Conservation (phyloP, 2,113 vertebrate species). For the Tapirus terrestris region DNA sequence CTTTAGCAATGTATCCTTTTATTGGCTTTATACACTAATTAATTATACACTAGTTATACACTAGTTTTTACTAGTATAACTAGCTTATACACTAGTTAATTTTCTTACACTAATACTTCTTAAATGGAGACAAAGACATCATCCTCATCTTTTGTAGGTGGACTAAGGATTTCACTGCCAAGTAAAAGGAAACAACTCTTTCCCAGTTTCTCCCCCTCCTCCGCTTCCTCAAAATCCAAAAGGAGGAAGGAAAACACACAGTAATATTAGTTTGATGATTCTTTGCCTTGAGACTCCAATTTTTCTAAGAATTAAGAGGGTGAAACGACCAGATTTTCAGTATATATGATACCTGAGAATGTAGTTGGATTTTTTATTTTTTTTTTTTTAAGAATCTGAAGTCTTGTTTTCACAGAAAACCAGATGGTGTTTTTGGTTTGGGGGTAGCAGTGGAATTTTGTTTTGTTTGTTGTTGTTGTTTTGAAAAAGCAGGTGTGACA, state of each 20-base stretch:
- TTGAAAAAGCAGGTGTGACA: constrained; percentile 76
- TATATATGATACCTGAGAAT: constrained; percentile 58
- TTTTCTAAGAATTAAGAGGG: constrained; percentile 53
- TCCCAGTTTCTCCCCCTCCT: neutral
- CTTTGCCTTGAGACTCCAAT: neutral
- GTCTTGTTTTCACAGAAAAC: constrained; percentile 74
- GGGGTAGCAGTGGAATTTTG: constrained; percentile 60
- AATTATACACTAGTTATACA: too few species aligned
- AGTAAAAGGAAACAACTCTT: neutral
- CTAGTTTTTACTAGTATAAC: too few species aligned
- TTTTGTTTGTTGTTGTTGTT: constrained; percentile 73
- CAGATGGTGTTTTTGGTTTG: constrained; percentile 77
- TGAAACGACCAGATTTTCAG: constrained; percentile 27
- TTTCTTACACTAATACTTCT: neutral
- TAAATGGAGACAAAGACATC: neutral
- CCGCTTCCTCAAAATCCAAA: constrained; percentile 15
- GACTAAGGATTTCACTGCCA: neutral
- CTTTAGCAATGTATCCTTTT: neutral
- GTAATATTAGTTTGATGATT: constrained; percentile 29
- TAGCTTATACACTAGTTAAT: neutral
- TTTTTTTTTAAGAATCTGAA: constrained; percentile 20
- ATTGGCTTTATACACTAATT: neutral
- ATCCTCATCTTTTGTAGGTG: neutral
- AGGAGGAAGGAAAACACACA: neutral
- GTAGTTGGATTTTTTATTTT: neutral